phyloP scores from a whole-genome alignment of 2,113 vertebrate genomes.

The Sebastes fasciatus region DNA sequence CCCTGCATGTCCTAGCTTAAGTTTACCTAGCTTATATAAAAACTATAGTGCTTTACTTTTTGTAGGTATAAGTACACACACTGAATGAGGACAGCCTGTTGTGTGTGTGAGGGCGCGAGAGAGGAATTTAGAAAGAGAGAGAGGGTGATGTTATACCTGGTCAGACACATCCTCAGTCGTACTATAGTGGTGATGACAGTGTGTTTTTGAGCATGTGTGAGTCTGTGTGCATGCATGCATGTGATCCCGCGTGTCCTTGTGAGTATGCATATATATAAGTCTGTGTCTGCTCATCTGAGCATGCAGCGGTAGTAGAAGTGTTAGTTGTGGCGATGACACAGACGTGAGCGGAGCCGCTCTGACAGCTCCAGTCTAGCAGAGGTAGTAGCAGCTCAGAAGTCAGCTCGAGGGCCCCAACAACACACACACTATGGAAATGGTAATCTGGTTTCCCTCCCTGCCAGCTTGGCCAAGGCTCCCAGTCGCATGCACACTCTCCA shows the following conservation, averaged over 20 bases:
- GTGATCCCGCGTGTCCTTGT: slow-evolving; percentile 24
- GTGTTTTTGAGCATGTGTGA: slow-evolving; percentile 11
- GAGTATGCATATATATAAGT: slow-evolving; percentile 12
- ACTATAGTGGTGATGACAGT: background rate
- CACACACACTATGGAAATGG: slow-evolving; percentile 64
- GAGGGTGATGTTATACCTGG: slow-evolving; percentile 4
- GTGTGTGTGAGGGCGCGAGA: background rate
- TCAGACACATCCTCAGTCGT: background rate
- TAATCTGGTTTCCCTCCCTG: slow-evolving; percentile 63
- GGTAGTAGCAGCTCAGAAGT: slow-evolving; percentile 64
- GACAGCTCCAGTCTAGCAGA: slow-evolving; percentile 74
- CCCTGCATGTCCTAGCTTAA: too few species aligned
- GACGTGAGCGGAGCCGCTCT: slow-evolving; percentile 62
- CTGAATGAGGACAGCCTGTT: too few species aligned
- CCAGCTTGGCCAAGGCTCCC: slow-evolving; percentile 46
- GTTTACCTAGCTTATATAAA: too few species aligned
- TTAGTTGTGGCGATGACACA: slow-evolving; percentile 57
- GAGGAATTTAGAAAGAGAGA: background rate
- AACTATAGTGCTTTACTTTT: too few species aligned
- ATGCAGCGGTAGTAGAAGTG: slow-evolving; percentile 39
- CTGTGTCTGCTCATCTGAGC: slow-evolving; percentile 52
- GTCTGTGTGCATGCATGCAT: slow-evolving; percentile 21
- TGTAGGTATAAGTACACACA: too few species aligned
- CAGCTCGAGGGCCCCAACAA: slow-evolving; percentile 60
- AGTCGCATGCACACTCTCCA: slow-evolving; percentile 60